phyloP scores from a whole-genome alignment of 2,888 invertebrate species.

The Sacculina carcini region DNA sequence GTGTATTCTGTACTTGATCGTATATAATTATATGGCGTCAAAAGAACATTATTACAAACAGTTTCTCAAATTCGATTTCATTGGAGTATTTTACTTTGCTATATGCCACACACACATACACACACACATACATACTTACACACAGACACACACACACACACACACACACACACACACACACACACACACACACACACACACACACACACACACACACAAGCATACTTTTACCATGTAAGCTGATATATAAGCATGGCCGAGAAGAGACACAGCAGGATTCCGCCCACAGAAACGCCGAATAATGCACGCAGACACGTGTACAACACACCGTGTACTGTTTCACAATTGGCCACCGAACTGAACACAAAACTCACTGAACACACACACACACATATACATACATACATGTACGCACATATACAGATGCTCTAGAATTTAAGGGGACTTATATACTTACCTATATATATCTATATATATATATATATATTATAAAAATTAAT shows the following conservation, averaged over 20 bases:
- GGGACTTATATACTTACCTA: slow-evolving; percentile 3
- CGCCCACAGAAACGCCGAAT: slow-evolving; percentile 70
- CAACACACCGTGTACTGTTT: slow-evolving; percentile 64
- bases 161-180: neutral
- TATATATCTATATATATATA: slow-evolving; percentile 3
- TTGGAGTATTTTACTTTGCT: too few species aligned
- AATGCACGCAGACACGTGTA: slow-evolving; percentile 67
- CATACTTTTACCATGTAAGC: slow-evolving; percentile 35
- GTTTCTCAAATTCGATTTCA: too few species aligned
- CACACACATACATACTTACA: neutral
- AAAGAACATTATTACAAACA: too few species aligned
- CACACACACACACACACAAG: too few species aligned
- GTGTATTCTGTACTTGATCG: too few species aligned
- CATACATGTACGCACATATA: slow-evolving; percentile 4
- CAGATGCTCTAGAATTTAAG: slow-evolving; percentile 4
- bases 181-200: neutral
- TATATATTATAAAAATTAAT: neutral
- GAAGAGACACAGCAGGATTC: slow-evolving; percentile 68
- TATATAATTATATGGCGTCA: too few species aligned
- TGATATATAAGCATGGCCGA: slow-evolving; percentile 79
- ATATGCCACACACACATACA: too few species aligned
- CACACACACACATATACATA: neutral
- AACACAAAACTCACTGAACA: slow-evolving; percentile 41
- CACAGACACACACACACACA: neutral
- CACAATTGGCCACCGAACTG: slow-evolving; percentile 61